Conservation (phyloP, 2,113 vertebrate genomes). For the Chaetodon trifascialis region DNA sequence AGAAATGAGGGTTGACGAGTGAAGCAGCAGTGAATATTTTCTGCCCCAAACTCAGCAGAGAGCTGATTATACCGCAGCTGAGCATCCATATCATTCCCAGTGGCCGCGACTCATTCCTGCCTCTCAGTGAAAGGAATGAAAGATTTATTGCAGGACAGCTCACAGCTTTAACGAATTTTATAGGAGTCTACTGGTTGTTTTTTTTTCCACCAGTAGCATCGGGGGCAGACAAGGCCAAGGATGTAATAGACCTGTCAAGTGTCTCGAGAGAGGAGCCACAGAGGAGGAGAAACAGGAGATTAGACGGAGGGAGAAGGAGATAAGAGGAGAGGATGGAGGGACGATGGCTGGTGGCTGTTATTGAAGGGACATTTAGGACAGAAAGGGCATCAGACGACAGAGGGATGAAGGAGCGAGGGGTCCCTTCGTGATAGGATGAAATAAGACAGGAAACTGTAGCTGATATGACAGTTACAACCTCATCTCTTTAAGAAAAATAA, state of each 20-base stretch:
- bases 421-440: background rate
- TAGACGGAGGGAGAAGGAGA: slow-evolving; percentile 23
- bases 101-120: slow-evolving; percentile 20
- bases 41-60: slow-evolving; percentile 33
- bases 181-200: background rate
- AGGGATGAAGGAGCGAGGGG: background rate
- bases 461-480: background rate
- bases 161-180: slow-evolving; percentile 2
- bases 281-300: slow-evolving; percentile 45
- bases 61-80: slow-evolving; percentile 58
- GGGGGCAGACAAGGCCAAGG: slow-evolving; percentile 41
- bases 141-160: slow-evolving; percentile 53
- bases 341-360: background rate
- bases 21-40: slow-evolving; percentile 31
- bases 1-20: background rate
- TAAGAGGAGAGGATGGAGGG: slow-evolving; percentile 10
- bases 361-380: slow-evolving; percentile 12
- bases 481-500: background rate
- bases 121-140: slow-evolving; percentile 56
- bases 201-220: background rate
- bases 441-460: background rate
- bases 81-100: slow-evolving; percentile 44
- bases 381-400: slow-evolving; percentile 17
- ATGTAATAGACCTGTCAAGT: slow-evolving; percentile 72
- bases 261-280: slow-evolving; percentile 28